These are phyloP conservation scores for Strix uralensis DNA, from an alignment of 2,113 vertebrate genomes.

Conservation along the genomic window DNA sequence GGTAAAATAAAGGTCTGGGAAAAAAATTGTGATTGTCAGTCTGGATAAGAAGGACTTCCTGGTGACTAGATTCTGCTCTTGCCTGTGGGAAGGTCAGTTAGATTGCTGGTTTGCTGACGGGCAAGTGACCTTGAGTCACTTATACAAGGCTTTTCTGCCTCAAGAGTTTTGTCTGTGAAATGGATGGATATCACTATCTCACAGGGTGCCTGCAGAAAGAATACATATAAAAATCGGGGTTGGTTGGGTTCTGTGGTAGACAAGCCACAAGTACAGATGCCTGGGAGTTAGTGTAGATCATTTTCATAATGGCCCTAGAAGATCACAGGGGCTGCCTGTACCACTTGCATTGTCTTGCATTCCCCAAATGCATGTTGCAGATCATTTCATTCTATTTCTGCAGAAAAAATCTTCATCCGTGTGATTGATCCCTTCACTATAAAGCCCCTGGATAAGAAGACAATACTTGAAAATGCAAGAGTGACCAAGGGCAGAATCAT, in stretches of 20 bases:
- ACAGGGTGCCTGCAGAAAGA: background rate
- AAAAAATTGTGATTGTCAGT: background rate
- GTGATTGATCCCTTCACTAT: slow-evolving; percentile 93
- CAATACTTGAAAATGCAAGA: slow-evolving; percentile 86
- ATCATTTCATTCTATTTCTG: background rate
- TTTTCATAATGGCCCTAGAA: background rate
- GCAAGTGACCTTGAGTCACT: background rate
- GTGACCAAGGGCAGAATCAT: slow-evolving; percentile 89
- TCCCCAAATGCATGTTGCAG: background rate
- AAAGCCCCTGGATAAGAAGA: slow-evolving; percentile 92
- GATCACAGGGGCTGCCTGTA: background rate
- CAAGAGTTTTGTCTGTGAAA: background rate
- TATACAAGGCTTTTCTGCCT: background rate
- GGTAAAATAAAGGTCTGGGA: background rate
- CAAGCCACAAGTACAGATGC: background rate
- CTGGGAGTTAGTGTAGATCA: background rate
- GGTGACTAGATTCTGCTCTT: background rate
- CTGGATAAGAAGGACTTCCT: background rate
- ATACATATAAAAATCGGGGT: background rate
- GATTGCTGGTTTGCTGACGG: background rate
- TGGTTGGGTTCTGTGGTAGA: background rate
- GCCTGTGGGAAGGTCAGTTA: background rate
- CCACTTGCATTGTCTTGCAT: background rate
- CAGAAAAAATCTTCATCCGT: slow-evolving; percentile 86
- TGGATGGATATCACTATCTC: background rate